Evolutionary conservation across 1,140 invertebrate genomes (phyloP).

Genomic region (Brachionus plicatilis): DNA sequence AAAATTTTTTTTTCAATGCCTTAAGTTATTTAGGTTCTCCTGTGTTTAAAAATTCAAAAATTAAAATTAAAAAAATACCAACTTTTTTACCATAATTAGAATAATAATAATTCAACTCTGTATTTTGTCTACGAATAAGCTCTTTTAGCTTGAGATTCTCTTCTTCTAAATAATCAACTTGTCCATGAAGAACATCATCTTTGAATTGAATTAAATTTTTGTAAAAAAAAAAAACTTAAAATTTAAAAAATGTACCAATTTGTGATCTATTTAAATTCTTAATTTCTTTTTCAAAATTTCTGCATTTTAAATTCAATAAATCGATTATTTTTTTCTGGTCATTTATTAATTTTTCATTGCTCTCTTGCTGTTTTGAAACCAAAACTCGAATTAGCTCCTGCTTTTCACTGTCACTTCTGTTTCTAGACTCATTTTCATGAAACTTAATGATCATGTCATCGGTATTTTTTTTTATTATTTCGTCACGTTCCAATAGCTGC

Average conservation of each 20-base stretch:
- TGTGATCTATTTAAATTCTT: background rate
- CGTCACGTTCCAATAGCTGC: background rate
- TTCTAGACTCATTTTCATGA: background rate
- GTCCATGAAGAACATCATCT: background rate
- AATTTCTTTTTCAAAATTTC: constrained; percentile 9
- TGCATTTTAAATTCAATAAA: background rate
- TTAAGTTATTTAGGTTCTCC: too few species aligned
- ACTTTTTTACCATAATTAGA: background rate
- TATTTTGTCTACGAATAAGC: background rate
- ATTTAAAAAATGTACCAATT: background rate
- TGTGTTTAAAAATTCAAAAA: too few species aligned
- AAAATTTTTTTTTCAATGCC: too few species aligned
- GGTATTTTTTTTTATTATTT: background rate
- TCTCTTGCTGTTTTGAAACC: constrained; percentile 28
- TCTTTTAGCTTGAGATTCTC: constrained; percentile 16
- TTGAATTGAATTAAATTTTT: background rate
- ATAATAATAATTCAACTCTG: background rate
- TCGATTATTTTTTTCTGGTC: constrained; percentile 25
- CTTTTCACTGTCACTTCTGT: background rate
- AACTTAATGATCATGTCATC: constrained; percentile 10
- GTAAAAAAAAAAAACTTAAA: background rate
- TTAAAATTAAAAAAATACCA: too few species aligned
- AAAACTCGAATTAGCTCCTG: background rate
- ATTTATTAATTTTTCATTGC: constrained; percentile 37
- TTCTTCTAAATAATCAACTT: background rate